Conservation (phyloP, 2,888 invertebrate species). For the Drosophila peninsularis region DNA sequence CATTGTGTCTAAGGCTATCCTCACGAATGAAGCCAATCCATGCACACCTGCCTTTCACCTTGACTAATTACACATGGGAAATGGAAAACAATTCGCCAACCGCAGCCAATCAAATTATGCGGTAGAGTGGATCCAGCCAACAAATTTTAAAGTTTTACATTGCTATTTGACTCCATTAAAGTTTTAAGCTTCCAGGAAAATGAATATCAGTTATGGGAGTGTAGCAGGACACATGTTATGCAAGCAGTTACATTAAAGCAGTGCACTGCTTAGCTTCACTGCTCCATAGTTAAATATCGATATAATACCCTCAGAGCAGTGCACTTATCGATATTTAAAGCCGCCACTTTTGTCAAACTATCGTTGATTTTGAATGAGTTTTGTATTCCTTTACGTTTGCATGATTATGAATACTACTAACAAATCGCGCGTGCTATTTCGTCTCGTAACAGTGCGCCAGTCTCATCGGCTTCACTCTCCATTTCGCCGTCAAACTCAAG, state of each 20-base stretch:
- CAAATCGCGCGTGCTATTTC: constrained; percentile 1
- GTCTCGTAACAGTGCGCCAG: not conserved
- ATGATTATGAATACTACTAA: not conserved
- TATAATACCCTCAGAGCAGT: not conserved
- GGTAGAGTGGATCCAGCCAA: not conserved
- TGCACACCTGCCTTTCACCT: not conserved
- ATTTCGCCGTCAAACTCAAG: not conserved
- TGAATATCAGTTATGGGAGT: not conserved
- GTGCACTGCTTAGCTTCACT: not conserved
- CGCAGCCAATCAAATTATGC: constrained; percentile 12
- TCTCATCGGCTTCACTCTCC: not conserved
- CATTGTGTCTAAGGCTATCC: constrained; percentile 1
- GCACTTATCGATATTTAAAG: not conserved
- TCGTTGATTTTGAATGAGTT: not conserved
- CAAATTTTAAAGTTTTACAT: not conserved
- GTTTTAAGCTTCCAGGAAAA: no score
- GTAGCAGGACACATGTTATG: not conserved
- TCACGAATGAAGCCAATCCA: constrained; percentile 1
- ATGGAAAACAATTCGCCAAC: not conserved
- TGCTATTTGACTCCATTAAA: not conserved
- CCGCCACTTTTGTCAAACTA: not conserved
- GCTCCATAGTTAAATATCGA: not conserved
- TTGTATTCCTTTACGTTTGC: no score
- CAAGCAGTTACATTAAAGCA: not conserved
- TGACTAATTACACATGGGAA: not conserved